Evolutionary conservation across 1,140 invertebrate genomes (phyloP).

Genomic region (Penaeus chinensis): DNA sequence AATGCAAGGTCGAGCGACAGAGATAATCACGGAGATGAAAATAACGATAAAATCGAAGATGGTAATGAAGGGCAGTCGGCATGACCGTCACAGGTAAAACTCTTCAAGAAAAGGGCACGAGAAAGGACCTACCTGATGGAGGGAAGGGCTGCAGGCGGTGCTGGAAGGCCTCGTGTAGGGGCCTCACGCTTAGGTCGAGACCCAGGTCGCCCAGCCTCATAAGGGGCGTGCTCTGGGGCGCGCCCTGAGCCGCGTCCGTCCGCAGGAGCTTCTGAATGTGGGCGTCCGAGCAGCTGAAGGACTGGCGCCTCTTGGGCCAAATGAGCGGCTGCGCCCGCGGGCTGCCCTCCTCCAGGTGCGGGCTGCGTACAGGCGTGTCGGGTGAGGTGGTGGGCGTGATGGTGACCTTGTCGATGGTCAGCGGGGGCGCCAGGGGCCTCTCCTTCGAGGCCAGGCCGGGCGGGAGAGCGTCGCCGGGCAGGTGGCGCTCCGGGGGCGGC

Average conservation of each 20-base stretch:
- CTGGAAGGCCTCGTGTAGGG: conserved; percentile 6
- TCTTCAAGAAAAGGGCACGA: too few species aligned
- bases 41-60: too few species aligned
- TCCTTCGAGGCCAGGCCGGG: neutral
- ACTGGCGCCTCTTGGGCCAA: conserved; percentile 45
- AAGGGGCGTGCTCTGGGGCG: neutral
- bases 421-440: neutral
- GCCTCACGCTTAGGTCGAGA: conserved; percentile 31
- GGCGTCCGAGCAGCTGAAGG: conserved; percentile 29
- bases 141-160: neutral
- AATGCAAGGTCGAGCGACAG: too few species aligned
- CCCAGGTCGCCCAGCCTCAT: conserved; percentile 5
- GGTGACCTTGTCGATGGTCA: conserved; percentile 12
- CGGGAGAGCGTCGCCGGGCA: neutral
- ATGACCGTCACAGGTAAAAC: too few species aligned
- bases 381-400: conserved; percentile 49
- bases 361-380: conserved; percentile 37
- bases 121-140: too few species aligned
- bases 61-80: too few species aligned
- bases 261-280: conserved; percentile 26
- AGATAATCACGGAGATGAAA: too few species aligned
- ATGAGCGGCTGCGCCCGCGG: conserved; percentile 24
- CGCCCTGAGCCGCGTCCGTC: neutral
- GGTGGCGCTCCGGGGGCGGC: conserved; percentile 16
- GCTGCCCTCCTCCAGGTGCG: conserved; percentile 38